These are phyloP conservation scores for Tetropium fuscum DNA, from an alignment of 2,888 invertebrate genomes.

Conservation along the genomic window DNA sequence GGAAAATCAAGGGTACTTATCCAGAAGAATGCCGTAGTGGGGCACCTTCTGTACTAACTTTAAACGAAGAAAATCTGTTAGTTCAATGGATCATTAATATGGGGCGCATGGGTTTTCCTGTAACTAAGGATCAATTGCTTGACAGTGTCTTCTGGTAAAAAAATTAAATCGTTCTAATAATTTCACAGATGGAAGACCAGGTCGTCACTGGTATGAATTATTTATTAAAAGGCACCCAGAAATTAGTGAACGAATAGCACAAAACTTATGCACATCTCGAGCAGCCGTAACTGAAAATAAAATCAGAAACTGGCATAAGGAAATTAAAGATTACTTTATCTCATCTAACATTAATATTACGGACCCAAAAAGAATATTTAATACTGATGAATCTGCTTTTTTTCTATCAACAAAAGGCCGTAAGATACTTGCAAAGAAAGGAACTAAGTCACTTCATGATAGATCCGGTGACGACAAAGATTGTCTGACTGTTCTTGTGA, in stretches of 20 bases:
- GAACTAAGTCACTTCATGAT: conserved; percentile 9
- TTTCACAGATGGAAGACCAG: conserved; percentile 21
- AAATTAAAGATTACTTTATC: not conserved
- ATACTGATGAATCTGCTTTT: conserved; percentile 28
- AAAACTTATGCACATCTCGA: conserved; percentile 15
- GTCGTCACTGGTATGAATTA: conserved; percentile 28
- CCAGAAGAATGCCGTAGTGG: conserved; percentile 33
- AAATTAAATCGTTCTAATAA: conserved; percentile 19
- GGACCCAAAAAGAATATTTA: conserved; percentile 23
- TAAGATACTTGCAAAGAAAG: not conserved
- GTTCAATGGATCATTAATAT: conserved; percentile 34
- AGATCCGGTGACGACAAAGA: conserved; percentile 17
- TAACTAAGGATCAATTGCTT: conserved; percentile 15
- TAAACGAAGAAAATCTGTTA: conserved; percentile 30
- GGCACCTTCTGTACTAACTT: conserved; percentile 28
- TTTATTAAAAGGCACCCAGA: conserved; percentile 27
- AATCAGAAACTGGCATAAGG: not conserved
- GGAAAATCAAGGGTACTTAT: conserved; percentile 35
- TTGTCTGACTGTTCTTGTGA: conserved; percentile 12
- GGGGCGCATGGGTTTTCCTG: conserved; percentile 29
- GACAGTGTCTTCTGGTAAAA: conserved; percentile 28
- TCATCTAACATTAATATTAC: conserved; percentile 29
- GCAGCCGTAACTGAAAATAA: not conserved
- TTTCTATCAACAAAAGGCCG: conserved; percentile 22
- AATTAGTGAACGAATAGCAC: conserved; percentile 19